A percentile compares a stretch with the other conserved stretches of the same genome.
These are phyloP conservation scores for Eristalis arbustorum DNA, from an alignment of 2,888 invertebrate species.

Conservation along the genomic window DNA sequence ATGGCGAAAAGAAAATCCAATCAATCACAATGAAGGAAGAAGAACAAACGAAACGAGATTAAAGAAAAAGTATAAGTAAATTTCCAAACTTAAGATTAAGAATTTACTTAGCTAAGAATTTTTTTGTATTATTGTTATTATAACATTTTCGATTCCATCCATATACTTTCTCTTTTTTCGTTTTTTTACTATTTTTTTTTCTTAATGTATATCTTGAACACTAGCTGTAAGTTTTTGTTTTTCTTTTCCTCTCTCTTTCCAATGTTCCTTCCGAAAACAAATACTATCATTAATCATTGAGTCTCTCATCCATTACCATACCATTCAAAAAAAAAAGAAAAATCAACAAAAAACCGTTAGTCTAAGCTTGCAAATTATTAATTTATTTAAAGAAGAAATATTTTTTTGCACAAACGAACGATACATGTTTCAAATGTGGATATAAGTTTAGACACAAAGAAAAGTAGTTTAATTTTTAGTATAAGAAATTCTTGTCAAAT, in stretches of 20 bases:
- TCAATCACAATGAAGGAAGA: constrained; percentile 53
- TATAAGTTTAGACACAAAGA: neutral
- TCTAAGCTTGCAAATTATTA: constrained; percentile 51
- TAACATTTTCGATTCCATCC: constrained; percentile 71
- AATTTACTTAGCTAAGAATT: constrained; percentile 64
- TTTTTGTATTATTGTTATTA: constrained; percentile 76
- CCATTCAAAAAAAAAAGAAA: neutral
- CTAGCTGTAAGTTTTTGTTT: constrained; percentile 51
- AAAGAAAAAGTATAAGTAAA: constrained; percentile 57
- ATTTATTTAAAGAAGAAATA: constrained; percentile 53
- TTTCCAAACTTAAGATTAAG: constrained; percentile 32
- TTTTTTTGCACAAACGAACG: constrained; percentile 14
- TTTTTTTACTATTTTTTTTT: constrained; percentile 57
- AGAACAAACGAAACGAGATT: constrained; percentile 34
- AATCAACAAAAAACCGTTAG: constrained; percentile 52
- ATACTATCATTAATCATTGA: constrained; percentile 1
- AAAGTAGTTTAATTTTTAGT: neutral
- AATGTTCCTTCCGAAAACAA: neutral
- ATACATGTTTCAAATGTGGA: constrained; percentile 53
- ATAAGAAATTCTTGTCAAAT: constrained; percentile 17
- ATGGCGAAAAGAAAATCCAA: constrained; percentile 13
- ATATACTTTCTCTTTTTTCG: constrained; percentile 39
- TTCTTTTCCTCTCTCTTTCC: neutral
- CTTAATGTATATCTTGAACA: constrained; percentile 54
- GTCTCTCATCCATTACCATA: constrained; percentile 25